These are phyloP conservation scores for Merodon equestris DNA, from an alignment of 2,888 invertebrate genomes.

Conservation along the genomic window DNA sequence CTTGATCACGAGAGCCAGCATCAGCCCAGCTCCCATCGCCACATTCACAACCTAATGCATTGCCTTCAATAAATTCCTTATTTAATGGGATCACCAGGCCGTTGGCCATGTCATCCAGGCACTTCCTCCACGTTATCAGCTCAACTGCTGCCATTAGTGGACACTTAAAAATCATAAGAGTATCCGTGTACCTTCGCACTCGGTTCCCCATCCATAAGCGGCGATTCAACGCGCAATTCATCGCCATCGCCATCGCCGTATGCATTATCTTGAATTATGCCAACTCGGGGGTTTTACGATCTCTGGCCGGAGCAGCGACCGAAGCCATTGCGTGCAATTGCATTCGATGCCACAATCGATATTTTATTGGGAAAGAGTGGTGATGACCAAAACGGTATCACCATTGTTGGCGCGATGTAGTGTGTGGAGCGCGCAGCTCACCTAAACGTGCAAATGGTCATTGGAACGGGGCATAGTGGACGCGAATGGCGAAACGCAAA, in stretches of 20 bases:
- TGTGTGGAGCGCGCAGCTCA: slow-evolving; percentile 16
- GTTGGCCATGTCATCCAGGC: slow-evolving; percentile 1
- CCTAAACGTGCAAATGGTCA: slow-evolving; percentile 1
- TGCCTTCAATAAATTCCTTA: slow-evolving; percentile 47
- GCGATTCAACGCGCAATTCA: slow-evolving; percentile 55
- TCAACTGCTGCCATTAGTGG: slow-evolving; percentile 57
- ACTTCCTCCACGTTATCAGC: slow-evolving; percentile 38
- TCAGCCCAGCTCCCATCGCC: no score
- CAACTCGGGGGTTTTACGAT: slow-evolving; percentile 35
- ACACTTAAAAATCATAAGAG: slow-evolving; percentile 67
- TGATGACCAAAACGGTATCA: slow-evolving; percentile 24
- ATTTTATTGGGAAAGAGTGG: slow-evolving; percentile 30
- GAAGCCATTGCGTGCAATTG: slow-evolving; percentile 9
- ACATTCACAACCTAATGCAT: slow-evolving; percentile 46
- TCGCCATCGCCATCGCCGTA: slow-evolving; percentile 27
- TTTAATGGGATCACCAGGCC: slow-evolving; percentile 59
- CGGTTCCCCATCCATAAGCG: slow-evolving; percentile 10
- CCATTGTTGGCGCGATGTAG: slow-evolving; percentile 19
- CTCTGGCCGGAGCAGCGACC: neutral
- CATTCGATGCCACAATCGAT: slow-evolving; percentile 20
- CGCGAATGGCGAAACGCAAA: slow-evolving; percentile 20
- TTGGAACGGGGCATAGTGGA: neutral
- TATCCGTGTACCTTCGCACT: slow-evolving; percentile 60
- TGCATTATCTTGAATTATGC: slow-evolving; percentile 63
- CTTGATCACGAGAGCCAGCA: no score